These are phyloP conservation scores for Pipistrellus pygmaeus DNA, from an alignment of 2,797 vertebrate species.

Conservation along the genomic window DNA sequence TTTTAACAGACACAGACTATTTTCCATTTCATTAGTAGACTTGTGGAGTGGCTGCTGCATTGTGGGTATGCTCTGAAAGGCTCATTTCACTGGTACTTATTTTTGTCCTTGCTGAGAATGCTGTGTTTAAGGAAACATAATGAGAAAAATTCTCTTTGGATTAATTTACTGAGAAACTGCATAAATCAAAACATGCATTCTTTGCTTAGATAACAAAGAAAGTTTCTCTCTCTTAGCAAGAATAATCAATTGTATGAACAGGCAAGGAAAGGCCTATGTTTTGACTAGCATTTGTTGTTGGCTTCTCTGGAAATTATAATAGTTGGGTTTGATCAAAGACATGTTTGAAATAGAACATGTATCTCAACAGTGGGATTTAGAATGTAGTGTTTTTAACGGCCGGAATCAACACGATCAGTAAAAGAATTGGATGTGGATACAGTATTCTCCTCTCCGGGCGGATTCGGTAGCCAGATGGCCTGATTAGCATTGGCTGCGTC, in stretches of 20 bases:
- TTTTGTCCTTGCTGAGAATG: constrained; percentile 70
- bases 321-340: constrained; percentile 51
- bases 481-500: not conserved
- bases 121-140: constrained; percentile 73
- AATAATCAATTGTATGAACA: constrained; percentile 47
- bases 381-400: not conserved
- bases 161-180: constrained; percentile 73
- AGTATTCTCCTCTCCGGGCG: not conserved
- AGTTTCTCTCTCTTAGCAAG: constrained; percentile 62
- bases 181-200: constrained; percentile 71
- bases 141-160: constrained; percentile 77
- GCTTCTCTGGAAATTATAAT: constrained; percentile 38
- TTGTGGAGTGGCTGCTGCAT: not conserved
- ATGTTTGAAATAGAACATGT: not conserved
- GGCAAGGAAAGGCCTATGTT: constrained; percentile 46
- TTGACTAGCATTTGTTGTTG: constrained; percentile 59
- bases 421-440: not conserved
- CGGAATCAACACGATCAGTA: not conserved
- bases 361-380: not conserved
- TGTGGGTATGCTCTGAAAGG: constrained; percentile 38
- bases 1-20: not conserved
- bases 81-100: constrained; percentile 67
- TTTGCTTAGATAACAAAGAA: constrained; percentile 69
- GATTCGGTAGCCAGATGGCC: not conserved
- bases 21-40: constrained; percentile 55